phyloP scores from a whole-genome alignment of 2,888 invertebrate genomes.

The Catocala sponsa region DNA sequence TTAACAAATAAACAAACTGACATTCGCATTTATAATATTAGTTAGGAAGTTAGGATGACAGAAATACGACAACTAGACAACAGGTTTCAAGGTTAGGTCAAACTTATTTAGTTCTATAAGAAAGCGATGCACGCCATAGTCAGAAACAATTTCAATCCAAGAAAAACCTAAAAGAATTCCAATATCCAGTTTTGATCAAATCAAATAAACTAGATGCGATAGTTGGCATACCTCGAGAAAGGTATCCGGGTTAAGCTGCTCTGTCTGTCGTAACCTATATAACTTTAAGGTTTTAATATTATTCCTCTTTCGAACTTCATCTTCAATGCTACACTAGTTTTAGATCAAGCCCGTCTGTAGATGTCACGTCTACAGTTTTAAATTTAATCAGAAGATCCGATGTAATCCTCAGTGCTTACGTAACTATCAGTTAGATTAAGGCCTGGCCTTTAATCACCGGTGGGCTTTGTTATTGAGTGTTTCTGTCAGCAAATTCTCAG shows the following conservation, averaged over 20 bases:
- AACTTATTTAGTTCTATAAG: background rate
- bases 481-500: too few relatives aligned
- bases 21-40: too few relatives aligned
- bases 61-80: too few relatives aligned
- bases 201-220: constrained; percentile 5
- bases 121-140: background rate
- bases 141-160: background rate
- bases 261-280: background rate
- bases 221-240: background rate
- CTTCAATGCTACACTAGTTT: background rate
- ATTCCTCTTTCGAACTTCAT: background rate
- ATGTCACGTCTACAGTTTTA: too few relatives aligned
- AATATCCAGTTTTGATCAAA: background rate
- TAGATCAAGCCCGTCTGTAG: too few relatives aligned
- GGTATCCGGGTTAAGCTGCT: constrained; percentile 5
- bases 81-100: too few relatives aligned
- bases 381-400: too few relatives aligned
- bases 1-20: too few relatives aligned
- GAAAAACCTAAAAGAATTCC: background rate
- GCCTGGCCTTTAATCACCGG: too few relatives aligned
- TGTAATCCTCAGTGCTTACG: background rate
- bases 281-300: background rate
- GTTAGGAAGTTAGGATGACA: too few relatives aligned
- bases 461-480: too few relatives aligned
- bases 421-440: background rate